Percentiles rank a stretch among this genome's conserved stretches.
phyloP scores from a whole-genome alignment of 1,140 invertebrate species.

The Drosophila lowei region DNA sequence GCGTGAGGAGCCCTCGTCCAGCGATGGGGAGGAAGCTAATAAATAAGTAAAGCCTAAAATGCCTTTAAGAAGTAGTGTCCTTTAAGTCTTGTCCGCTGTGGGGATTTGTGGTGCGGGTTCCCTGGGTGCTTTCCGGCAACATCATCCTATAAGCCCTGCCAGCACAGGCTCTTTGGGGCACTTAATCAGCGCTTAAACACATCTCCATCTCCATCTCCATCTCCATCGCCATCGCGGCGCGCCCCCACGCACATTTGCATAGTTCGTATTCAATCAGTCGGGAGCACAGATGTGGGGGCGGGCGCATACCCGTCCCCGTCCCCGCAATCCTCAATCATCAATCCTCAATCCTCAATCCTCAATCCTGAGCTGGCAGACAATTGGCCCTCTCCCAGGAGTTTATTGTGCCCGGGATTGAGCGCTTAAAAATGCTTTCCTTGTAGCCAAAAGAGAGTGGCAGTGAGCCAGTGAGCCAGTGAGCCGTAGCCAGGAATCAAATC shows the following conservation, averaged over 20 bases:
- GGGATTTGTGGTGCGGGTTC: no score
- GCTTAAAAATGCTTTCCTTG: constrained; percentile 77
- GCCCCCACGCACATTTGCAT: constrained; percentile 26
- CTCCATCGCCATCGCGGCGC: neutral
- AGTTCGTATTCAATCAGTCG: constrained; percentile 30
- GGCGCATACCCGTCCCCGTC: constrained; percentile 17
- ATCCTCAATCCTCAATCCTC: constrained; percentile 3
- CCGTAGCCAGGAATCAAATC: constrained; percentile 61
- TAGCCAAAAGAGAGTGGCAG: constrained; percentile 34
- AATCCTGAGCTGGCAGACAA: constrained; percentile 49
- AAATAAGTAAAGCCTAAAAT: neutral
- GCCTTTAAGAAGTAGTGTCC: neutral
- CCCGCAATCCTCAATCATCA: no score
- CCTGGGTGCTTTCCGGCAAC: no score
- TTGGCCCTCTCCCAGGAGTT: constrained; percentile 70
- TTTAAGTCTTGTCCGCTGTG: no score
- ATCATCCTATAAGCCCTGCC: no score
- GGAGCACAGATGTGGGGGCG: constrained; percentile 2
- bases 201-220: neutral
- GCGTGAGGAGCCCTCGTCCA: neutral
- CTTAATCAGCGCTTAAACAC: constrained; percentile 16
- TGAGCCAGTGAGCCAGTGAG: constrained; percentile 25
- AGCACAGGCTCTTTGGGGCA: neutral
- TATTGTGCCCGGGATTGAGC: constrained; percentile 65
- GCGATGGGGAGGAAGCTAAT: neutral